Evolutionary conservation across 2,797 vertebrate genomes (phyloP).

Genomic region (Manis crassicaudata): DNA sequence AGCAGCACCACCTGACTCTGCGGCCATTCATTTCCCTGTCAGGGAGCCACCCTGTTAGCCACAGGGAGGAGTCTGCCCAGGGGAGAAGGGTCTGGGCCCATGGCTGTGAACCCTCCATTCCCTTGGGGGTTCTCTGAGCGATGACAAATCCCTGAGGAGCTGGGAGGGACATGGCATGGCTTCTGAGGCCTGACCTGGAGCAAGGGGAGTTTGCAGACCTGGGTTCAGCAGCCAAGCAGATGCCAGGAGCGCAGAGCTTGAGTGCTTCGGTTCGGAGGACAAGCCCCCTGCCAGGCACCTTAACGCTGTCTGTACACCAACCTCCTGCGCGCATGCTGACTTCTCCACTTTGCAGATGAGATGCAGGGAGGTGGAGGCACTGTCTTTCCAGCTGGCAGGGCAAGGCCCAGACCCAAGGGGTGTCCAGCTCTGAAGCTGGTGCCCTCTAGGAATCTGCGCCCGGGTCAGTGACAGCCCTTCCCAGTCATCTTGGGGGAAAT

Average conservation of each 20-base stretch:
- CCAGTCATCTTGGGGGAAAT: neutral
- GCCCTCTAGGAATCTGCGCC: accelerated
- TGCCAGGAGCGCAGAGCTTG: neutral
- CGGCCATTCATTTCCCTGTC: neutral
- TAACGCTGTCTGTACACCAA: too few relatives aligned
- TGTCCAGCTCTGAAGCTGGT: neutral
- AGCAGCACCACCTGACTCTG: neutral
- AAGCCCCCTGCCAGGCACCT: neutral
- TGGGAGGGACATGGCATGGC: neutral
- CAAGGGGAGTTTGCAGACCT: too few relatives aligned
- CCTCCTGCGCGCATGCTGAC: neutral
- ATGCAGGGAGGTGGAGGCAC: too few relatives aligned
- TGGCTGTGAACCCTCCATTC: neutral
- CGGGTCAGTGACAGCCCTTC: neutral
- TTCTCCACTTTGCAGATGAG: neutral
- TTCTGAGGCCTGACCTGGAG: neutral
- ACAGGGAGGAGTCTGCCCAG: too few relatives aligned
- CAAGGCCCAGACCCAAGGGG: neutral
- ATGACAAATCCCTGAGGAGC: neutral
- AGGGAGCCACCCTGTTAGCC: neutral
- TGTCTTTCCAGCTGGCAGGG: too few relatives aligned
- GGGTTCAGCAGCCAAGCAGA: neutral
- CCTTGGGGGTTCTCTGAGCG: neutral
- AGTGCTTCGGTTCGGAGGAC: accelerated
- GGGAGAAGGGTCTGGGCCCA: neutral